Evolutionary conservation across 2,888 invertebrate genomes (phyloP), one percentile per base, ranked within the genome.

Genomic region (Apotomis betuletana): DNA sequence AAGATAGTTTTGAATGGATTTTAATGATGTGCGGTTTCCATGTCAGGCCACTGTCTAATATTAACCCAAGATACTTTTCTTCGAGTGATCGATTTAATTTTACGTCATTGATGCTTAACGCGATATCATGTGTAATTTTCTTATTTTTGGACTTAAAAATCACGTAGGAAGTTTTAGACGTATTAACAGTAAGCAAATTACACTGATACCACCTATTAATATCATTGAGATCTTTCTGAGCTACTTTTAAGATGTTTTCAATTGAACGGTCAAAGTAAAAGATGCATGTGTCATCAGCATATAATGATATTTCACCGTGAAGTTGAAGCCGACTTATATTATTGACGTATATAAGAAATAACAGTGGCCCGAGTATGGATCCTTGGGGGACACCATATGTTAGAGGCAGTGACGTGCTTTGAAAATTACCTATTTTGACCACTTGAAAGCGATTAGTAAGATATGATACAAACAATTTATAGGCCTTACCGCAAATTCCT

Each of bases 71-170:
- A 10, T 60, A 60, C 46, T 60, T 54, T 46, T 60, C 46, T 15
- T 60, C 46, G 3, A 1, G 3, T 4, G 60, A 27, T 27, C 44
- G 60, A 5, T 61, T 61, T 27, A 61, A 15, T 12, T 13, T 38
- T 6, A 41, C 12, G 12, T 68, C 44, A 27, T 60, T 44, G 8
- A 52, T 51, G 10, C 10, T 4, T 61, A 61, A 27, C 3, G 12
- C 8, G 3, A 15, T 5, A 10, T 15, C 10, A 15, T 13, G 5
- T 9, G 5, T 3, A 15, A 61, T 49, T 61, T 27, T 9, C 15
- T 68, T 68, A 27, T 68, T 68, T 13, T 52, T 67, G 3, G 67
- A 6, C 51, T 38, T 67, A 15, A 67, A 67, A 46, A 67, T 59
- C 5, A 67, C 5, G 12, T 68, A 68, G 3, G 52, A 41, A 0